phyloP scores from a whole-genome alignment of 2,113 vertebrate genomes.

The Spea bombifrons region DNA sequence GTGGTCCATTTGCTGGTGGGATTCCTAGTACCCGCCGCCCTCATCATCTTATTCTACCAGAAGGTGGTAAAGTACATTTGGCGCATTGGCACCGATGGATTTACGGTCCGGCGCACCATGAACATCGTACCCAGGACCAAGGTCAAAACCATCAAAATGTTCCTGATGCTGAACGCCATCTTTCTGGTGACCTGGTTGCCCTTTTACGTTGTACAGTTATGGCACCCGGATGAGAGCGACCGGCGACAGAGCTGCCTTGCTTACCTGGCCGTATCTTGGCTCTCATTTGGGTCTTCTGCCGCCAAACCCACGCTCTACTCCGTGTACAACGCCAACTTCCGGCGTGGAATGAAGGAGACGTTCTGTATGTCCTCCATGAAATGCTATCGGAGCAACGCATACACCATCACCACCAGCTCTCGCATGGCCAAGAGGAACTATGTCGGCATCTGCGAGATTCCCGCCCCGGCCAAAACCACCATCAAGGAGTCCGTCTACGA shows the following conservation, averaged over 20 bases:
- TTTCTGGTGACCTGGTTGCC: conserved; percentile 88
- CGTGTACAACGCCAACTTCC: conserved; percentile 85
- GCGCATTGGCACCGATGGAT: conserved; percentile 80
- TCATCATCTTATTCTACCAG: conserved; percentile 84
- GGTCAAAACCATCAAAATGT: conserved; percentile 96
- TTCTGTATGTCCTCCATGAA: conserved; percentile 97
- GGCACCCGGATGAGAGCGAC: conserved; percentile 76
- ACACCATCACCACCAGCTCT: conserved; percentile 92
- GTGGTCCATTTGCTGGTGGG: conserved; percentile 70
- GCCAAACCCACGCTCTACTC: conserved; percentile 87
- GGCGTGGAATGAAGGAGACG: conserved; percentile 88
- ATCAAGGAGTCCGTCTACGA: conserved; percentile 82
- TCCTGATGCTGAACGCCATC: conserved; percentile 79
- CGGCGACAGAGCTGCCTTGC: conserved; percentile 69
- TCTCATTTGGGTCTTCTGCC: conserved; percentile 87
- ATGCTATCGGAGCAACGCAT: conserved; percentile 92
- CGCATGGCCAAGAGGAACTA: conserved; percentile 92
- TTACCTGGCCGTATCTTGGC: conserved; percentile 74
- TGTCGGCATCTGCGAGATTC: conserved; percentile 81
- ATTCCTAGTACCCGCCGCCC: conserved; percentile 72
- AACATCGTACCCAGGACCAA: conserved; percentile 92
- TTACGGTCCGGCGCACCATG: conserved; percentile 82
- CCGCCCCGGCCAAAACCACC: conserved; percentile 67
- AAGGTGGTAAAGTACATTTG: conserved; percentile 90
- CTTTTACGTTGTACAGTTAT: conserved; percentile 82